Base-by-base conservation (phyloP, 2,888 invertebrate species). In the Anarsia innoxiella region DNA sequence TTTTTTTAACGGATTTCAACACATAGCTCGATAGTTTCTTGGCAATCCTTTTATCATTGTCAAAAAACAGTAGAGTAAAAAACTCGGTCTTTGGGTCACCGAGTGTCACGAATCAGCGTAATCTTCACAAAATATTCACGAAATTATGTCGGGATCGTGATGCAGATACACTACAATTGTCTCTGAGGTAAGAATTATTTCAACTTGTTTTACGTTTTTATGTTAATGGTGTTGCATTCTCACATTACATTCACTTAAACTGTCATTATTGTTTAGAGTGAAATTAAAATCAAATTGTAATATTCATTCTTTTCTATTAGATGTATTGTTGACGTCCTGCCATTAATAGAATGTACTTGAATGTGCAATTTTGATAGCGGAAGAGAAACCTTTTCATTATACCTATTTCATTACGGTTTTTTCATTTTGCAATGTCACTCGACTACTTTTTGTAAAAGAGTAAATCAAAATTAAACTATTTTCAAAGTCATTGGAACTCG, bases 391-490 rank as follows among this genome's bases (percentile, higher is more conserved):
- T 35, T 40, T 29, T 42, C 35, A 45, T 43, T 40, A 33, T 29
- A 12, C 31, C n/a, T 6, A 13, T 37, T 12, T 29, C 29, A 29
- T 36, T 54, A 37, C 36, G 46, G n/a, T n/a, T n/a, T n/a, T n/a
- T n/a, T n/a, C n/a, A n/a, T n/a, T 39, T 44, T 40, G 48, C 61
- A 64, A 64, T 63, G 61, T 59, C 61, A 56, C 44, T 49, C 37
- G 42, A 33, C 51, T n/a, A n/a, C n/a, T n/a, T n/a, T n/a, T n/a
- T 3, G 19, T 8, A 19, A 19, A 19, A 19, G 8, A 19, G 8
- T 5, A 19, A 19, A 19, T 19, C 19, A 19, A 8, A 19, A 19
- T 19, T 19, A 19, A 19, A 8, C 8, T 19, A 8, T n/a, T n/a
- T 8, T 19, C 25, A 44, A 46, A 41, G 41, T 25, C 40, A 36